Evolutionary conservation across 2,888 invertebrate species (phyloP).

Genomic region (Syrista parreyssii): DNA sequence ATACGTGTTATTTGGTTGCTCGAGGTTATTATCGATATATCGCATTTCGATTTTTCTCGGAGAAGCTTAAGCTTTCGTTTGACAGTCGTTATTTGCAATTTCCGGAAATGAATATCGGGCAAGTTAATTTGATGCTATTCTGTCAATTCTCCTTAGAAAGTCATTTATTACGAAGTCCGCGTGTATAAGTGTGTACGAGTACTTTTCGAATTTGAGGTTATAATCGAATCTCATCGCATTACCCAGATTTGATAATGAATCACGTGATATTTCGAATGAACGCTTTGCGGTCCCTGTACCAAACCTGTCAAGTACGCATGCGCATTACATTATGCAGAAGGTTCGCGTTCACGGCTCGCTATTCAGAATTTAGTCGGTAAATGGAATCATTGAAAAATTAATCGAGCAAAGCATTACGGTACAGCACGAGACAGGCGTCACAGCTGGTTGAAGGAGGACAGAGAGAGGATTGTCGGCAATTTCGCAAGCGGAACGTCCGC

Average conservation of each 20-base stretch:
- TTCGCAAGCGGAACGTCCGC: slow-evolving; percentile 31
- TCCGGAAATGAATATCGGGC: background rate
- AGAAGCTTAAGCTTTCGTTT: background rate
- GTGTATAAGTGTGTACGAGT: background rate
- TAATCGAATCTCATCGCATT: background rate
- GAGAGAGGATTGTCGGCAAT: slow-evolving; percentile 3
- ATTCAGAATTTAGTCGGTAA: background rate
- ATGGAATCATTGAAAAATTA: background rate
- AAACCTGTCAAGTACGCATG: background rate
- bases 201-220: background rate
- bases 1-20: background rate
- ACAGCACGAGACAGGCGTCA: background rate
- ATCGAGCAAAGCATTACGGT: background rate
- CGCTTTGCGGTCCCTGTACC: background rate
- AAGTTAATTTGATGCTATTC: background rate
- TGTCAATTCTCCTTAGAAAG: background rate
- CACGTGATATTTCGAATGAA: background rate
- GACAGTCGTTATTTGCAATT: background rate
- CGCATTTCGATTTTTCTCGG: background rate
- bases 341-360: background rate
- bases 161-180: background rate
- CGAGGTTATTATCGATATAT: background rate
- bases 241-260: background rate
- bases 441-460: background rate
- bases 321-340: background rate